These are phyloP conservation scores for Haliclona indistincta DNA, from an alignment of 37 sponge, comb jelly and placozoan genomes.

Conservation along the genomic window DNA sequence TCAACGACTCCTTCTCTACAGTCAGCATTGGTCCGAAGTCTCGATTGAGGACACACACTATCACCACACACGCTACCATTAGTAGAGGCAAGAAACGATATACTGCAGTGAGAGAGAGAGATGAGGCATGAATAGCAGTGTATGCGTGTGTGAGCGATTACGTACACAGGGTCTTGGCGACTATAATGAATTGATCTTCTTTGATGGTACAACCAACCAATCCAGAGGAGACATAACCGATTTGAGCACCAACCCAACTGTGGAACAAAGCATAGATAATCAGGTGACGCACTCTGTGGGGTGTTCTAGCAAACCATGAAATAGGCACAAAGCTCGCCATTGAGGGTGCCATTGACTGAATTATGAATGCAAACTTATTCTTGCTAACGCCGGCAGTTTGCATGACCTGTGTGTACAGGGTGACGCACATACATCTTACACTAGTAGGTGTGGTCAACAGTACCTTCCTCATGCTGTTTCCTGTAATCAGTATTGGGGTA, in stretches of 20 bases:
- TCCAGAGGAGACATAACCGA: conserved; percentile 18
- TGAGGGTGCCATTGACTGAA: conserved; percentile 39
- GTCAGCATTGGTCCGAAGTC: conserved; percentile 51
- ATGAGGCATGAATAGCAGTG: not conserved
- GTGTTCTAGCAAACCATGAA: conserved; percentile 29
- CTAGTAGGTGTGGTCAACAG: not conserved
- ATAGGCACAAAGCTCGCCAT: conserved; percentile 43
- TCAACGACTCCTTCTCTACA: conserved; percentile 33
- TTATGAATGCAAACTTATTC: conserved; percentile 58
- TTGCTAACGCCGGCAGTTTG: conserved; percentile 22
- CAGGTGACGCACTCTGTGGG: no score
- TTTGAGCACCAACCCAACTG: conserved; percentile 59
- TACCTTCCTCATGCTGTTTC: conserved; percentile 42
- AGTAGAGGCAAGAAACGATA: conserved; percentile 53
- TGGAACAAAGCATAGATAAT: not conserved
- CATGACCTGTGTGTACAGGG: conserved; percentile 31
- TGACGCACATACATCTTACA: not conserved
- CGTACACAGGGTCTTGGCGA: conserved; percentile 36
- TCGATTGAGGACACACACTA: conserved; percentile 22
- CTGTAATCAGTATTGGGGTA: conserved; percentile 25
- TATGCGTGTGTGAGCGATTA: no score
- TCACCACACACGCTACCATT: conserved; percentile 16
- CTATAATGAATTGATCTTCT: conserved; percentile 19
- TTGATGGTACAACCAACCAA: not conserved
- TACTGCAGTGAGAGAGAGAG: conserved; percentile 18